Evolutionary conservation across 1,140 invertebrate genomes (phyloP), one percentile per base, ranked within the genome.

Genomic region (Pseudachorutes palmiensis): DNA sequence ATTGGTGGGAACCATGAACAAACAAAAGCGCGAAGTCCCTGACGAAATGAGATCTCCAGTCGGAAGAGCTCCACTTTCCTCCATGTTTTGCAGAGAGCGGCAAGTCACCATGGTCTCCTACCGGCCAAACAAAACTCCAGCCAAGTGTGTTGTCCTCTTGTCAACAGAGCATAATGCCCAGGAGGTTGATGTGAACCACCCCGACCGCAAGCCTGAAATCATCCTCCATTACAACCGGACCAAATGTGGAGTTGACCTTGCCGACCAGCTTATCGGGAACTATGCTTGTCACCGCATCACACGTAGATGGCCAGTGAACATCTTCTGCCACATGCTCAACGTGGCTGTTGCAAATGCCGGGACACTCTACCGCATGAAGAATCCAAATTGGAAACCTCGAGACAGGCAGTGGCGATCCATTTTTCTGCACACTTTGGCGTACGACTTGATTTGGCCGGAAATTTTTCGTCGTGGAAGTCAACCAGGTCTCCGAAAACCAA

Each of bases 161-260:
- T 49, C 62, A 28, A 45, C 48, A 12, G 32, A 64, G 9, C 26
- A 48, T 51, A 19, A 45, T 32, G 45, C n/a, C 48, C 45, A 61
- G 24, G 51, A 29, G 2, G 14, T 61, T 16, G 59, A 5, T 26
- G 14, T 24, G 1, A 26, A 22, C 22, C 24, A 45, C 29, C 26
- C 36, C 16, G 16, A 24, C 28, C 36, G 30, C 14, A 64, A 64
- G 48, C 62, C 62, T 16, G 62, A 64, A 49, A 64, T 64, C 41
- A 2, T 64, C n/a, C 19, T 64, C 36, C 36, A 45, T 14, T 64
- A 64, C 28, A 64, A 64, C 31, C 5, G 24, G 24, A 64, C 62
- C 22, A 64, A 64, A 48, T 32, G 62, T 19, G 62, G 36, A 2
- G 62, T 64, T 12, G 62, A 64, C 41, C 33, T 28, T 26, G 31